phyloP scores from a whole-genome alignment of 2,797 vertebrate species.

The Scomberomorus guttatus region DNA sequence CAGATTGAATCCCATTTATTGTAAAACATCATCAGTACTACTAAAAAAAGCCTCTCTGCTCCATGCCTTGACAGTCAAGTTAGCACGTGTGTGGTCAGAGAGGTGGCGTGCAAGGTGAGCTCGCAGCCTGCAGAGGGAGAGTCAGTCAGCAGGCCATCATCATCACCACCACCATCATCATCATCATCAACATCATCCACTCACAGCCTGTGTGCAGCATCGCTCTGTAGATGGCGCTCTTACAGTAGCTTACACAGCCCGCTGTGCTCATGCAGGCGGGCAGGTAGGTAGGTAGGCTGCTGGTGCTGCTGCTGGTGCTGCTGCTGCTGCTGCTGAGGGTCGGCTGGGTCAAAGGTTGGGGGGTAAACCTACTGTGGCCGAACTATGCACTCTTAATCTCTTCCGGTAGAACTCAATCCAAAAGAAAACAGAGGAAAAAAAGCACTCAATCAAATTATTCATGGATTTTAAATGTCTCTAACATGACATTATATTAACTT shows the following conservation, averaged over 20 bases:
- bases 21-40: not conserved
- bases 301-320: slow-evolving; percentile 33
- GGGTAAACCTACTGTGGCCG: slow-evolving; percentile 62
- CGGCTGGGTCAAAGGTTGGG: slow-evolving; percentile 74
- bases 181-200: slow-evolving; percentile 28
- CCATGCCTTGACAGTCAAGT: not conserved
- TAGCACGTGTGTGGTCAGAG: slow-evolving; percentile 28
- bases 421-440: slow-evolving; percentile 43
- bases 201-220: slow-evolving; percentile 56
- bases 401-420: slow-evolving; percentile 58
- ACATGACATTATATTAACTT: not conserved
- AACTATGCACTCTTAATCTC: slow-evolving; percentile 65
- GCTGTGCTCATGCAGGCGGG: slow-evolving; percentile 34
- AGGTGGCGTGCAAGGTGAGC: slow-evolving; percentile 48
- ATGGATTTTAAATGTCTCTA: slow-evolving; percentile 5
- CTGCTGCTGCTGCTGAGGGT: slow-evolving; percentile 14
- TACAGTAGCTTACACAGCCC: slow-evolving; percentile 81
- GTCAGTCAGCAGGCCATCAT: slow-evolving; percentile 62
- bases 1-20: not conserved
- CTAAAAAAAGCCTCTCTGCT: not conserved
- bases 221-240: slow-evolving; percentile 95
- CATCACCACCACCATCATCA: slow-evolving; percentile 29
- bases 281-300: slow-evolving; percentile 21
- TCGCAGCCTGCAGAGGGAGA: slow-evolving; percentile 51
- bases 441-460: slow-evolving; percentile 32